Conservation (phyloP, 2,113 vertebrate species). For the Myrmecophaga tridactyla region DNA sequence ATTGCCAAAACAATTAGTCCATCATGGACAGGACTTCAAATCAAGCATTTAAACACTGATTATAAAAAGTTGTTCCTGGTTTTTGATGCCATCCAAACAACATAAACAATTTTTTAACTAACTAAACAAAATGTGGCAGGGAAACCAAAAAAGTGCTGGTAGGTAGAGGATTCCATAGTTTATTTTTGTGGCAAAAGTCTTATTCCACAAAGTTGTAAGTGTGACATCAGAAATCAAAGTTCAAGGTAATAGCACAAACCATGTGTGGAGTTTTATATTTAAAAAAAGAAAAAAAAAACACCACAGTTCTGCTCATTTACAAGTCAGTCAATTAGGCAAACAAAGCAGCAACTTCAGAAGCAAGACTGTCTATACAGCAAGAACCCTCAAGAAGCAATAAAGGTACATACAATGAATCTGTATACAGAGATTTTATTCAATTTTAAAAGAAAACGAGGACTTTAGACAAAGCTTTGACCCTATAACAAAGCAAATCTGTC, state of each 20-base stretch:
- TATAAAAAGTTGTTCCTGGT: constrained; percentile 72
- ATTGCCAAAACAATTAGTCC: constrained; percentile 54
- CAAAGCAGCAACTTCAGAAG: constrained; percentile 84
- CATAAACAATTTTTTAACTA: constrained; percentile 63
- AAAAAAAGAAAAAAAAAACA: constrained; percentile 56
- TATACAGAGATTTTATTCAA: constrained; percentile 85
- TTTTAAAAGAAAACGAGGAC: constrained; percentile 86
- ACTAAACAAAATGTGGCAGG: constrained; percentile 60
- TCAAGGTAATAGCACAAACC: constrained; percentile 84
- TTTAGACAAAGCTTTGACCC: constrained; percentile 87
- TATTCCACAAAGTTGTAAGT: constrained; percentile 85
- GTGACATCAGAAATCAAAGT: constrained; percentile 84
- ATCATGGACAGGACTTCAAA: constrained; percentile 72
- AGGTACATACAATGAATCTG: constrained; percentile 87
- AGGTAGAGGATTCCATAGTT: constrained; percentile 79
- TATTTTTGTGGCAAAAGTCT: constrained; percentile 84
- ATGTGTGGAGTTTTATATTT: constrained; percentile 82
- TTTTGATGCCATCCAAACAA: constrained; percentile 64
- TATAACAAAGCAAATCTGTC: constrained; percentile 85
- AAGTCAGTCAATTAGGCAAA: constrained; percentile 83
- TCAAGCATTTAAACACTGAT: constrained; percentile 84
- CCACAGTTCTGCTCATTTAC: constrained; percentile 84
- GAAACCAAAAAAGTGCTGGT: constrained; percentile 74
- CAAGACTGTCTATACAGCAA: constrained; percentile 85
- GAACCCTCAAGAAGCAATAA: constrained; percentile 83